A percentile compares a stretch with the other conserved stretches of the same genome.
phyloP scores from a whole-genome alignment of 2,888 invertebrate genomes.

The Nebria salina region DNA sequence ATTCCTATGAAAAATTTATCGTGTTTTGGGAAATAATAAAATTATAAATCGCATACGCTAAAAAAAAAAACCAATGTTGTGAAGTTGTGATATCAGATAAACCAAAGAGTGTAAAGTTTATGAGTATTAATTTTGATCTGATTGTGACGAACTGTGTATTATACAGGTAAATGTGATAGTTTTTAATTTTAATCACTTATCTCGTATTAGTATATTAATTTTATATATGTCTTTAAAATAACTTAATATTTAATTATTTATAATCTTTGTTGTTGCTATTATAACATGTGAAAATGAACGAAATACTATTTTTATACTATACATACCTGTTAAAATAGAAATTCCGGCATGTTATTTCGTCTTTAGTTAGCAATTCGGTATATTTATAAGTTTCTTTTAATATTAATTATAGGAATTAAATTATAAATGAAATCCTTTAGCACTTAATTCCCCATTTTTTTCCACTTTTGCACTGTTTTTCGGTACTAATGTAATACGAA shows the following conservation, averaged over 20 bases:
- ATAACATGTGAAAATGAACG: neutral
- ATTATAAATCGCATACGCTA: neutral
- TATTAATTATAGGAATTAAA: neutral
- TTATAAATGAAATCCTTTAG: neutral
- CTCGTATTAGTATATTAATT: neutral
- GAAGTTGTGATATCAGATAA: conserved; percentile 21
- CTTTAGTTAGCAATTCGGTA: neutral
- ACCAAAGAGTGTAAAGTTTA: conserved; percentile 34
- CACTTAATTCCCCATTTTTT: neutral
- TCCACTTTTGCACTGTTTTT: neutral
- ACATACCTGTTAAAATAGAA: neutral
- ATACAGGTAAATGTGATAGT: conserved; percentile 40
- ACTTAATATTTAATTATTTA: conserved; percentile 6
- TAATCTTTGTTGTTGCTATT: neutral
- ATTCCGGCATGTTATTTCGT: neutral
- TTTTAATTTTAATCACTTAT: conserved; percentile 1
- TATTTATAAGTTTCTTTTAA: neutral
- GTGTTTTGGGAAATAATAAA: conserved; percentile 52
- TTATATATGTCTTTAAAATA: neutral
- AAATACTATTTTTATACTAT: neutral
- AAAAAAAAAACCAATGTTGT: conserved; percentile 16
- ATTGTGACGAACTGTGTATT: conserved; percentile 22
- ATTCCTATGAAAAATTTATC: conserved; percentile 62
- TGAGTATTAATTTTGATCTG: conserved; percentile 23
- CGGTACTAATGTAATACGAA: neutral